These are phyloP conservation scores for Zaprionus ghesquierei DNA, from an alignment of 1,140 invertebrate species.

Conservation along the genomic window DNA sequence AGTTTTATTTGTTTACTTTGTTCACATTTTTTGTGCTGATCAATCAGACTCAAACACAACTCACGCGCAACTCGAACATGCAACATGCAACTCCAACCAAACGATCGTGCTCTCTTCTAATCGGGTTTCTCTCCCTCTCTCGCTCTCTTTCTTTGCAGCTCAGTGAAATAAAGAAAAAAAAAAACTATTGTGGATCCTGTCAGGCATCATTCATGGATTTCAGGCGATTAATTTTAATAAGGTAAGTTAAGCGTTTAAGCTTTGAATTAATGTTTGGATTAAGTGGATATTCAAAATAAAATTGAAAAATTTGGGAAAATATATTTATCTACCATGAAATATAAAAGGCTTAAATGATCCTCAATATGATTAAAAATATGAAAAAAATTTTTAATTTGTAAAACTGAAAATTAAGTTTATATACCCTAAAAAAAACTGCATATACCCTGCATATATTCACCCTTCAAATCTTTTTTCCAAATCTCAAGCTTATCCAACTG, in stretches of 20 bases:
- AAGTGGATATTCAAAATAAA: no score
- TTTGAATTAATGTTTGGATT: not conserved
- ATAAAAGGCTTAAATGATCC: no score
- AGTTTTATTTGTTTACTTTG: slow-evolving; percentile 7
- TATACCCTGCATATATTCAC: not conserved
- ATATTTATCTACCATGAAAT: no score
- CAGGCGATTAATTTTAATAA: slow-evolving; percentile 27
- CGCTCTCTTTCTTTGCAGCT: slow-evolving; percentile 22
- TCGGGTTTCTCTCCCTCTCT: slow-evolving; percentile 13
- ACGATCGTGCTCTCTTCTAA: slow-evolving; percentile 1
- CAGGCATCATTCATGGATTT: slow-evolving; percentile 22
- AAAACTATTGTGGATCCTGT: slow-evolving; percentile 15
- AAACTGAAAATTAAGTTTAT: no score
- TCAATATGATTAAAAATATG: no score
- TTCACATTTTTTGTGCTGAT: slow-evolving; percentile 30
- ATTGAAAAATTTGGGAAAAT: no score
- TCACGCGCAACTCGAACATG: slow-evolving; percentile 12
- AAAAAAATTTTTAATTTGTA: no score
- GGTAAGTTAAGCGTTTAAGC: slow-evolving; percentile 4
- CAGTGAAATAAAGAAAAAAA: not conserved
- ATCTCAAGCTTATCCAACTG: not conserved
- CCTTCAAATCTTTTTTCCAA: not conserved
- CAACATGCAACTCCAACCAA: slow-evolving; percentile 12
- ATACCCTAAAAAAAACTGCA: not conserved
- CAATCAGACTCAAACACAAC: slow-evolving; percentile 34